Evolutionary conservation across 2,797 vertebrate species (phyloP).

Genomic region (Toxotes lorentzi): DNA sequence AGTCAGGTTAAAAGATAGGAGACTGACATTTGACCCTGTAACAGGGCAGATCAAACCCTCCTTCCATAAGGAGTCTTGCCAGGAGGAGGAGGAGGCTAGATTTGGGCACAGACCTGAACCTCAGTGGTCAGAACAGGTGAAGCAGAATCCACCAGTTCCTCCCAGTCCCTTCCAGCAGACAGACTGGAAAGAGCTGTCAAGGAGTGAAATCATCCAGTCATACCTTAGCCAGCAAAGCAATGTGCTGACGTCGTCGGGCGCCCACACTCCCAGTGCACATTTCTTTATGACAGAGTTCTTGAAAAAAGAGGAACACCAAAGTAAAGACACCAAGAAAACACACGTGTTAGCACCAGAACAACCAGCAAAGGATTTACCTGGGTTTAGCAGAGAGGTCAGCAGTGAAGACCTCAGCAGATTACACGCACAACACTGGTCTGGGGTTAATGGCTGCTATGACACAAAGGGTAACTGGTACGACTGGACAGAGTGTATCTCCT

Average conservation of each 20-base stretch:
- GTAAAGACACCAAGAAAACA: conserved; percentile 85
- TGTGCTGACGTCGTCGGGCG: conserved; percentile 90
- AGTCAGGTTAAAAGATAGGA: conserved; percentile 92
- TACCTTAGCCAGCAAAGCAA: conserved; percentile 95
- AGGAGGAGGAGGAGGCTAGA: conserved; percentile 79
- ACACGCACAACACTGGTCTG: conserved; percentile 90
- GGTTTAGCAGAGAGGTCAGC: conserved; percentile 88
- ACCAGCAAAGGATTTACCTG: conserved; percentile 87
- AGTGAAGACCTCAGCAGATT: conserved; percentile 88
- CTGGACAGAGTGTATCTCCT: conserved; percentile 96
- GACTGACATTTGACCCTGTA: conserved; percentile 92
- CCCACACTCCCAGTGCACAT: conserved; percentile 88
- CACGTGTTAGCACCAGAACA: conserved; percentile 86
- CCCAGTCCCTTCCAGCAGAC: conserved; percentile 93
- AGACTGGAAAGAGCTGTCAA: conserved; percentile 95
- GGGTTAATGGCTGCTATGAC: conserved; percentile 96
- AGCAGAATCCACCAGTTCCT: conserved; percentile 81
- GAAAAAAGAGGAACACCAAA: conserved; percentile 89
- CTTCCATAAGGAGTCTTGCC: conserved; percentile 86
- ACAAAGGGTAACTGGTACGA: conserved; percentile 95
- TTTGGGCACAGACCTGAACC: conserved; percentile 68
- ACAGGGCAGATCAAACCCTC: conserved; percentile 92
- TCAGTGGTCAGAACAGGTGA: conserved; percentile 84
- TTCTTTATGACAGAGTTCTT: conserved; percentile 92
- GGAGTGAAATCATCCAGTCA: conserved; percentile 94